Percentiles rank a stretch among this genome's conserved stretches.
phyloP scores from a whole-genome alignment of 2,113 vertebrate genomes.

The Chionomys nivalis region DNA sequence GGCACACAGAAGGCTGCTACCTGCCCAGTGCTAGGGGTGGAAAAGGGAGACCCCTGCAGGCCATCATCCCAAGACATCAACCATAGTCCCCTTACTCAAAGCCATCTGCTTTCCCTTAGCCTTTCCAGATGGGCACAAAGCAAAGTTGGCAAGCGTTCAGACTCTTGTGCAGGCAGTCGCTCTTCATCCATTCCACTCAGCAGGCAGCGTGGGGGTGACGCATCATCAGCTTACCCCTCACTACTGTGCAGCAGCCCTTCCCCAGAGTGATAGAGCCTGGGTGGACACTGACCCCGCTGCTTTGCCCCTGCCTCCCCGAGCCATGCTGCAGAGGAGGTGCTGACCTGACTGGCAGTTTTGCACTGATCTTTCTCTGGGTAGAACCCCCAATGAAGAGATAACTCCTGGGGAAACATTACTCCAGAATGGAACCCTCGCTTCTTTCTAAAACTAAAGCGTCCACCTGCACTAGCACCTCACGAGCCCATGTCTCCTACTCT shows the following conservation, averaged over 20 bases:
- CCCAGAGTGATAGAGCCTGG: background rate
- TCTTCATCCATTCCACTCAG: background rate
- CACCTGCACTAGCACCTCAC: rapidly evolving
- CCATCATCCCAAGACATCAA: background rate
- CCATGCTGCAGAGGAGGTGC: too few species aligned
- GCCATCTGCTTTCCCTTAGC: background rate
- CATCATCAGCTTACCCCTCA: background rate
- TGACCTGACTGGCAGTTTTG: background rate
- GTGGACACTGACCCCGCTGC: background rate
- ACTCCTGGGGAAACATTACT: background rate
- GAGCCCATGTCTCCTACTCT: background rate
- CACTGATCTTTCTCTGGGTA: background rate
- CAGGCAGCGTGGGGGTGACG: rapidly evolving
- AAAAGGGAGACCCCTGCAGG: background rate
- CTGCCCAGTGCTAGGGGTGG: background rate
- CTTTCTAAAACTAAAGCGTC: background rate
- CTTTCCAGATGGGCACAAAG: background rate
- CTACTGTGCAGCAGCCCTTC: background rate
- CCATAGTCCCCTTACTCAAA: background rate
- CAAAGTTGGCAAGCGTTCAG: background rate
- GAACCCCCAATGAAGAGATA: background rate
- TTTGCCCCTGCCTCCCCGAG: background rate
- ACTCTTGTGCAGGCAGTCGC: background rate
- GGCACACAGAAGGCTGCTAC: background rate
- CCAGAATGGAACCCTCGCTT: background rate